Base-by-base conservation (phyloP, 2,113 vertebrate genomes). In the Microcebus murinus region DNA sequence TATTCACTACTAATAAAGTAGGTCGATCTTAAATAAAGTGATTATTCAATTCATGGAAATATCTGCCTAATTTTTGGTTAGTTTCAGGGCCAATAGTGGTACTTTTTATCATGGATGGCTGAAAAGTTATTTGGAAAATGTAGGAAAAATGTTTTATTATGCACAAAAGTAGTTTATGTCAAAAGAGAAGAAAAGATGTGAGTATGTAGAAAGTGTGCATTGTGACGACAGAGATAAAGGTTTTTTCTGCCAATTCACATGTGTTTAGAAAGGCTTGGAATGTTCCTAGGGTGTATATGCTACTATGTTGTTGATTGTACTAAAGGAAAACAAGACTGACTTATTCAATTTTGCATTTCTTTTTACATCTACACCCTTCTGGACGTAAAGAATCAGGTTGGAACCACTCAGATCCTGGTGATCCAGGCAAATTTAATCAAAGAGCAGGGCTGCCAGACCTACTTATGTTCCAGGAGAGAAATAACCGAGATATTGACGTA, bases 361-460 rank as follows among this genome's bases (percentile, higher is more conserved):
- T 79, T 96, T 91, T 86, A 68, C 42, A 59, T 3, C 74, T n/a
- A 55, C 1, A 21, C 29, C 6, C 92, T 5, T 18, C 1, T 85
- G 34, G 65, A 63, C 80, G 27, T 31, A 93, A 93, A 97, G 1
- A 86, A 34, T 73, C 45, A 65, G 57, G 1, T 21, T 48, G 73
- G 12, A 93, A 92, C 8, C 45, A 10, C 1, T 52, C 57, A 63
- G 67, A 10, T 91, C 50, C 83, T 92, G 27, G 55, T 90, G 94
- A 93, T 36, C 73, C 57, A n/a, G 0, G 0, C 42, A 74, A 17
- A 27, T 21, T 57, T 45, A 27, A 52, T 79, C 81, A 68, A 63
- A 48, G 36, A 71, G 48, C 50, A 39, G 18, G 10, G 4, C 59
- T 93, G 93, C 67, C 91, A 97, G 96, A 94, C 39, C 59, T 85